Percentiles rank a stretch among this genome's conserved stretches.
Evolutionary conservation across 2,113 vertebrate genomes (phyloP).

Genomic region (Felis chaus): DNA sequence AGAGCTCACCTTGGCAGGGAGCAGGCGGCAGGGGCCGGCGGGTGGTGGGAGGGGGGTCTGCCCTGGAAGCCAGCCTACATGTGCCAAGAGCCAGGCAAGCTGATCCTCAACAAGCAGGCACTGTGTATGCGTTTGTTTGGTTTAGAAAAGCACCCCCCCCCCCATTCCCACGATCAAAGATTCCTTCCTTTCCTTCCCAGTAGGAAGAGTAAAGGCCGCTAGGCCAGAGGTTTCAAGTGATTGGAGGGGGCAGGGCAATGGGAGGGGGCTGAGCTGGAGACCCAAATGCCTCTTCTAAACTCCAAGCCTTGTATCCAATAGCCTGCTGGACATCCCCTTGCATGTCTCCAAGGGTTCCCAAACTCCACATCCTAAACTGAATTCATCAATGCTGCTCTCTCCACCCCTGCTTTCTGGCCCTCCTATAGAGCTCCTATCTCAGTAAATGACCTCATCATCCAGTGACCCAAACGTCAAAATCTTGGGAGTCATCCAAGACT

Average conservation of each 20-base stretch:
- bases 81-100: conserved; percentile 25
- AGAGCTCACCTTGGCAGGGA: conserved; percentile 80
- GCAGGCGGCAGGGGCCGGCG: conserved; percentile 52
- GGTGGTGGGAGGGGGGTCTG: conserved; percentile 11
- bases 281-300: conserved; percentile 21
- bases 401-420: neutral
- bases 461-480: conserved; percentile 47
- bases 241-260: neutral
- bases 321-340: conserved; percentile 32
- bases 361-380: conserved; percentile 21
- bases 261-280: neutral
- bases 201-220: conserved; percentile 71
- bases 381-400: neutral
- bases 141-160: conserved; percentile 63
- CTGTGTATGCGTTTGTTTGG: conserved; percentile 70
- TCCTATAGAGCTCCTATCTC: conserved; percentile 35
- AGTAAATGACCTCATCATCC: conserved; percentile 59
- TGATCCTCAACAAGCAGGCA: conserved; percentile 47
- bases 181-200: conserved; percentile 69
- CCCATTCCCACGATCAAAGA: conserved; percentile 79
- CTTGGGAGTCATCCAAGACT: conserved; percentile 53
- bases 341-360: conserved; percentile 30
- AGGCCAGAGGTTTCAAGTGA: conserved; percentile 53
- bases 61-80: conserved; percentile 28
- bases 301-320: neutral